Conservation (phyloP, 2,888 invertebrate genomes). For the Cantharis rustica region DNA sequence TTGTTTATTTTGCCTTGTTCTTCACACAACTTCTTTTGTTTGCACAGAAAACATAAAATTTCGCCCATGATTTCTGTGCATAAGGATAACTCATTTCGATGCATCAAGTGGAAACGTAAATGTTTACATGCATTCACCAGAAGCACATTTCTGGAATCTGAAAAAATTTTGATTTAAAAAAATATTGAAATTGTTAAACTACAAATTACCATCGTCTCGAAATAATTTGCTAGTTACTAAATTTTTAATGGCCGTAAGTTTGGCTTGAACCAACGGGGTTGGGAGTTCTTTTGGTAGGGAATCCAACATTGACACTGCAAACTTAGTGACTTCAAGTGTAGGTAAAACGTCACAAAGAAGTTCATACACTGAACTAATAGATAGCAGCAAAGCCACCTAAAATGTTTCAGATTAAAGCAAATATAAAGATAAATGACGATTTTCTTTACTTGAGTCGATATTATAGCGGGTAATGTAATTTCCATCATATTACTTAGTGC, state of each 20-base stretch:
- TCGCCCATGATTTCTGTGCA: constrained; percentile 89
- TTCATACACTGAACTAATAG: constrained; percentile 82
- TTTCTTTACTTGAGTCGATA: constrained; percentile 71
- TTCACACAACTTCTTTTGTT: constrained; percentile 56
- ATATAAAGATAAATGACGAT: neutral
- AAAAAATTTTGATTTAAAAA: constrained; percentile 29
- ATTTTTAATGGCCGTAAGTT: constrained; percentile 82
- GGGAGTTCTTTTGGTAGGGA: constrained; percentile 72
- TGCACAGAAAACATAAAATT: constrained; percentile 71
- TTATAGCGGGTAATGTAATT: constrained; percentile 73
- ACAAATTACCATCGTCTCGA: constrained; percentile 65
- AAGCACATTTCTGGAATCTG: constrained; percentile 84
- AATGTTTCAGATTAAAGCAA: constrained; percentile 23
- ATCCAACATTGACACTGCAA: constrained; percentile 81
- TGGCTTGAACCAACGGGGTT: constrained; percentile 75
- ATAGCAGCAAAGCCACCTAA: constrained; percentile 79
- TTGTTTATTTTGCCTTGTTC: constrained; percentile 64
- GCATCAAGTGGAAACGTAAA: constrained; percentile 78
- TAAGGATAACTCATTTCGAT: constrained; percentile 79
- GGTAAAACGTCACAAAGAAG: constrained; percentile 78
- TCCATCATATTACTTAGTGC: constrained; percentile 79
- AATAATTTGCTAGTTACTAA: constrained; percentile 76
- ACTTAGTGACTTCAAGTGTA: constrained; percentile 76
- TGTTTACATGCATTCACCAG: constrained; percentile 85
- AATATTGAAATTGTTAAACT: neutral